A percentile compares a stretch with the other conserved stretches of the same genome.
phyloP scores from a whole-genome alignment of 1,140 invertebrate genomes.

The Sweltsa coloradensis region DNA sequence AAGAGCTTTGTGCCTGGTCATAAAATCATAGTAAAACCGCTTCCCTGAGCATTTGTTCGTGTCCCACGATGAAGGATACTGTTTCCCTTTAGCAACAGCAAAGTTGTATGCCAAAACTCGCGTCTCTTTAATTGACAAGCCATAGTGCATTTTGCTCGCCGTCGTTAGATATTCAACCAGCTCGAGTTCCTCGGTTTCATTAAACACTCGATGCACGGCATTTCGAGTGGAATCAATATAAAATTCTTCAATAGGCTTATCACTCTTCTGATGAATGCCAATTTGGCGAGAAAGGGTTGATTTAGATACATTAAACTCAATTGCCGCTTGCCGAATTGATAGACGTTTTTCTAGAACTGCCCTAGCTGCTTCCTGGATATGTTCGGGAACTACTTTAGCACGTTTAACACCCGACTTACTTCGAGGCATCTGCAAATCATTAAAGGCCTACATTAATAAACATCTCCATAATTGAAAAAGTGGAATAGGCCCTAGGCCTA shows the following conservation, averaged over 20 bases:
- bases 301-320: not conserved
- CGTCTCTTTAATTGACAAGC: slow-evolving; percentile 20
- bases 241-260: not conserved
- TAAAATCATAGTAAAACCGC: slow-evolving; percentile 27
- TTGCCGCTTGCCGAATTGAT: not conserved
- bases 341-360: not conserved
- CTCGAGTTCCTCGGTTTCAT: slow-evolving; percentile 6
- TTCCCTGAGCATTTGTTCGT: slow-evolving; percentile 23
- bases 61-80: slow-evolving; percentile 19
- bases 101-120: slow-evolving; percentile 24
- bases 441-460: too few species aligned
- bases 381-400: not conserved
- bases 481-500: too few species aligned
- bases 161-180: slow-evolving; percentile 20
- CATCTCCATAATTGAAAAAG: too few species aligned
- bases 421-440: not conserved
- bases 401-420: not conserved
- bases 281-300: slow-evolving; percentile 4
- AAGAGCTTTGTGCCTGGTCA: slow-evolving; percentile 23
- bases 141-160: slow-evolving; percentile 26
- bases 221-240: not conserved
- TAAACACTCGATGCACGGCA: slow-evolving; percentile 9
- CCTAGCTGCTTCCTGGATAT: slow-evolving; percentile 1
- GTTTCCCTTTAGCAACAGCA: slow-evolving; percentile 21
- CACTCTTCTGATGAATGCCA: not conserved